These are phyloP conservation scores for Tenodera sinensis DNA, from an alignment of 2,888 invertebrate species.

Conservation along the genomic window DNA sequence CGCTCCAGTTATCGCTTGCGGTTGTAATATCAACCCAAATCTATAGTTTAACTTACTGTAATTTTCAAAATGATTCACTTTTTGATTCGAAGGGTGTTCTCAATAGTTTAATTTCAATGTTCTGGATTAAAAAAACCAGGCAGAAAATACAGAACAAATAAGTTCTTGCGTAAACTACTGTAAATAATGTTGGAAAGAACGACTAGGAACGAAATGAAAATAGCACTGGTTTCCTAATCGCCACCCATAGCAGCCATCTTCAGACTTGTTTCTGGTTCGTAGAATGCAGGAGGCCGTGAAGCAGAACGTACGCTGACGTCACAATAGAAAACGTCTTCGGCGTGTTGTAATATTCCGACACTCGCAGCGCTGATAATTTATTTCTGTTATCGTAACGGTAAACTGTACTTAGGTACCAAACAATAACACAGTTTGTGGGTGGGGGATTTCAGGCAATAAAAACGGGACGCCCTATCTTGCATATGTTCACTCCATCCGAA, in stretches of 20 bases:
- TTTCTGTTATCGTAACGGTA: background rate
- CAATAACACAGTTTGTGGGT: background rate
- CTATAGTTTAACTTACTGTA: no score
- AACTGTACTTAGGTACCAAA: background rate
- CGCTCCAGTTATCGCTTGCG: no score
- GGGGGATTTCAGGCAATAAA: background rate
- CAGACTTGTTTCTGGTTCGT: constrained; percentile 3
- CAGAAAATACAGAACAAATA: no score
- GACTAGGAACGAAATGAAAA: background rate
- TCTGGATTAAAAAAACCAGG: no score
- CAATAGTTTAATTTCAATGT: no score
- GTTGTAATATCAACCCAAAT: no score
- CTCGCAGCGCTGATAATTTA: background rate
- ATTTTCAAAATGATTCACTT: no score
- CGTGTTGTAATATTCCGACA: constrained; percentile 3
- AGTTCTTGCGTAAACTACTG: no score
- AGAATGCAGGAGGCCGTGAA: background rate
- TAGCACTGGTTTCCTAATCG: background rate
- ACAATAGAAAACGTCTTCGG: constrained; percentile 14
- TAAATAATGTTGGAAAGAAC: background rate
- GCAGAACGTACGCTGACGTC: constrained; percentile 5
- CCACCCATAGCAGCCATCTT: constrained; percentile 12
- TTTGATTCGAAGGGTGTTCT: no score
- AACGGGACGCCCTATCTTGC: background rate
- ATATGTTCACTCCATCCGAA: background rate